Base-by-base conservation (phyloP, 2,888 invertebrate species). In the Torymus auratus region DNA sequence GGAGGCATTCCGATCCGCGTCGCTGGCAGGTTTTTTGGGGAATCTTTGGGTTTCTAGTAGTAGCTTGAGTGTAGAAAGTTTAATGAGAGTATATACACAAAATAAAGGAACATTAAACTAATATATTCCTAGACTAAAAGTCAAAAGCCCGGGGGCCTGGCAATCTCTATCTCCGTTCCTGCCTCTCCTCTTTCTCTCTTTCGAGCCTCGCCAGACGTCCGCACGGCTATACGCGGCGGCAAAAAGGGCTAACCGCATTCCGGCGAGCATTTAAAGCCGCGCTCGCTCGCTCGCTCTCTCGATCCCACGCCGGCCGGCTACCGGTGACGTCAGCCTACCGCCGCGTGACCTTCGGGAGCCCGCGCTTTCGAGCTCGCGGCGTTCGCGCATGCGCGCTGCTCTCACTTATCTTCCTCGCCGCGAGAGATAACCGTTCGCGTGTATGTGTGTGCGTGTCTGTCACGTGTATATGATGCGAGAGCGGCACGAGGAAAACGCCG, bases 241-340 rank as follows among this genome's bases (percentile, higher is more conserved):
- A 88, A 89, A 90, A 89, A 89, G 88, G 88, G 88, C 88, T 87
- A 89, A 88, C 88, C 89, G 88, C 90, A 90, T 89, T 89, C 89
- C 89, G 86, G 79, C 14, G 88, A 89, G 88, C 89, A 88, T 90
- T 90, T 89, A 90, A 90, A 89, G 87, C 86, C 86, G 86, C 82
- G 86, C 86, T 84, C 80, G 84, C 86, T 84, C 28, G 28, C 28
- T 86, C 86, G 86, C 82, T 86, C 86, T 84, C 86, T 84, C 82
- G 88, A 86, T 89, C 88, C 87, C 89, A 88, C 89, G 89, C 86
- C 86, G 85, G 86, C 28, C 60, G 72, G 86, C 85, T 86, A 86
- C 84, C 86, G 84, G 81, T 89, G 88, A 89, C 88, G 88, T 88
- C 89, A 88, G 58, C 64, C 84, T 84, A 84, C 84, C 85, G 85